A percentile compares a stretch with the other conserved stretches of the same genome.
Conservation (phyloP, 2,113 vertebrate species). For the Trogon surrucura region DNA sequence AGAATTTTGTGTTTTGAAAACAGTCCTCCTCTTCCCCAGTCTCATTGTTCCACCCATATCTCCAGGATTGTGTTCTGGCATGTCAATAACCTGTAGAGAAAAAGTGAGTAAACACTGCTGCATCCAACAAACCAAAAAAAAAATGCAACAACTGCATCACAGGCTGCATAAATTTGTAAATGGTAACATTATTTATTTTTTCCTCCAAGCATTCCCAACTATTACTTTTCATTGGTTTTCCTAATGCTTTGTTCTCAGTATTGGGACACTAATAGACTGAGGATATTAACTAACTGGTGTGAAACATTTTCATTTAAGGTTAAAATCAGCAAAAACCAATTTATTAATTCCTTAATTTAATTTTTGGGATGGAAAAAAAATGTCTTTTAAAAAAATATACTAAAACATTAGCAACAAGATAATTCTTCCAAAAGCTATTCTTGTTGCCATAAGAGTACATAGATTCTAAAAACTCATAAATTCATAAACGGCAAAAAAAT, state of each 20-base stretch:
- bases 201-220: background rate
- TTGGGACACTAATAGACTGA: background rate
- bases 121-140: background rate
- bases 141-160: background rate
- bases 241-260: background rate
- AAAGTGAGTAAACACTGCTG: background rate
- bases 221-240: background rate
- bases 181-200: background rate
- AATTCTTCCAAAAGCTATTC: background rate
- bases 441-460: background rate
- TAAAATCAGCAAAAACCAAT: background rate
- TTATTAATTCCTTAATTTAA: background rate
- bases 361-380: background rate
- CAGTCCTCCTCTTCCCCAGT: slow-evolving; percentile 79
- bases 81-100: slow-evolving; percentile 78
- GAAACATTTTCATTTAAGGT: background rate
- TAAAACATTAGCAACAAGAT: background rate
- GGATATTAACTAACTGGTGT: background rate
- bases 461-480: background rate
- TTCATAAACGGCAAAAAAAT: background rate
- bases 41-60: slow-evolving; percentile 82
- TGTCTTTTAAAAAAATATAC: background rate
- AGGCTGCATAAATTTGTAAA: background rate
- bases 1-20: slow-evolving; percentile 79
- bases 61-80: slow-evolving; percentile 81